Evolutionary conservation across 2,888 invertebrate genomes (phyloP).

Genomic region (Sesamia inferens): DNA sequence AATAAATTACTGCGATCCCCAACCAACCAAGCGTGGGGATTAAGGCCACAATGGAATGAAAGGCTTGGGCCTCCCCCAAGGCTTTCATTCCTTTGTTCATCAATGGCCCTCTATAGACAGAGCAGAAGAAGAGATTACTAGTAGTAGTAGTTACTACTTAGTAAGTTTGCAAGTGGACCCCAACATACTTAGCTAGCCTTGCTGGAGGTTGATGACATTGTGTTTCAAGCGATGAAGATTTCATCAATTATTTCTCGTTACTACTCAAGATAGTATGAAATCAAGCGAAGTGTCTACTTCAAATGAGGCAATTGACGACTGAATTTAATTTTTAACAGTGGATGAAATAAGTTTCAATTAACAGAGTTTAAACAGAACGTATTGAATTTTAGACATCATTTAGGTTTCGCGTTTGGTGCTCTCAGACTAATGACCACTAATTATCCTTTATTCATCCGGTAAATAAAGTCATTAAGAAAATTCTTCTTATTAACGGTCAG

Average conservation of each 20-base stretch:
- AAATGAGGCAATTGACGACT: not conserved
- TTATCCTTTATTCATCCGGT: slow-evolving; percentile 10
- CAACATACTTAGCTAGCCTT: slow-evolving; percentile 27
- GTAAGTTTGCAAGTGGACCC: slow-evolving; percentile 7
- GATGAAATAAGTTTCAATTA: slow-evolving; percentile 23
- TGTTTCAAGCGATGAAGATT: slow-evolving; percentile 30
- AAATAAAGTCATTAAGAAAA: not conserved
- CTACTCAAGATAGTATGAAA: slow-evolving; percentile 34
- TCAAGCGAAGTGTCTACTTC: slow-evolving; percentile 8
- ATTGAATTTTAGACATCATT: not conserved
- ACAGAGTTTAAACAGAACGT: not conserved
- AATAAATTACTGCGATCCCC: no score
- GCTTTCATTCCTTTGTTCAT: no score
- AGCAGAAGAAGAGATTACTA: no score
- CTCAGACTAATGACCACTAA: slow-evolving; percentile 2
- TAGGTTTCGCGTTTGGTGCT: not conserved
- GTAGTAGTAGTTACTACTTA: not conserved
- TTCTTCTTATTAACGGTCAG: not conserved
- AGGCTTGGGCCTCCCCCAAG: no score
- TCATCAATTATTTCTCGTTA: slow-evolving; percentile 41
- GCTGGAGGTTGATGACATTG: slow-evolving; percentile 35
- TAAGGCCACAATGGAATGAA: no score
- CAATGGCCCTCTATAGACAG: no score
- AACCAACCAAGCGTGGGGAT: no score
- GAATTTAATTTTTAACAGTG: slow-evolving; percentile 4